Evolutionary conservation across 1,140 invertebrate genomes (phyloP).

Genomic region (Drosophila aff.): DNA sequence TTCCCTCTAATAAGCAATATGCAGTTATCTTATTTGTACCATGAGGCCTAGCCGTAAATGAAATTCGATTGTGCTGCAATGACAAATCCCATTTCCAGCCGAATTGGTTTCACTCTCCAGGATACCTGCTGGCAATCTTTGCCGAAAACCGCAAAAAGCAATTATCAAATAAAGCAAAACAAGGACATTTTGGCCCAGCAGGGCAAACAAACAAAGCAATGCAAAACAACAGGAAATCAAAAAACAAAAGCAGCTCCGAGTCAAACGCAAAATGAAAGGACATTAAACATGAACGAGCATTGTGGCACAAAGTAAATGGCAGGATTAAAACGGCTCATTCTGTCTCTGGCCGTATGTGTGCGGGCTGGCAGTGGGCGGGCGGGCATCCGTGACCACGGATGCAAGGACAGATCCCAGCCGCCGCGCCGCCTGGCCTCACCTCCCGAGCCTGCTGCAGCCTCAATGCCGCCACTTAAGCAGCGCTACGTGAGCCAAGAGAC

Average conservation of each 20-base stretch:
- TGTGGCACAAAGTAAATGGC: constrained; percentile 48
- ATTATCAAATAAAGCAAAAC: constrained; percentile 56
- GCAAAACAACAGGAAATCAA: constrained; percentile 40
- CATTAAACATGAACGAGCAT: constrained; percentile 54
- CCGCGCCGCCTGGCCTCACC: background rate
- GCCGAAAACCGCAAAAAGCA: constrained; percentile 53
- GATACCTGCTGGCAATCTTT: constrained; percentile 1
- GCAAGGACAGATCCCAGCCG: constrained; percentile 2
- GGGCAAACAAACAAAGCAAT: constrained; percentile 32
- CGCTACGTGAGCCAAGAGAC: constrained; percentile 67
- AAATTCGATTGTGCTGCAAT: background rate
- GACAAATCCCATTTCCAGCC: background rate
- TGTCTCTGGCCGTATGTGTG: constrained; percentile 30
- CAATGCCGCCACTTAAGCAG: constrained; percentile 75
- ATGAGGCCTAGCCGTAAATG: background rate
- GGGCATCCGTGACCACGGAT: constrained; percentile 20
- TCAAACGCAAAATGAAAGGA: constrained; percentile 57
- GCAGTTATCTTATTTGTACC: background rate
- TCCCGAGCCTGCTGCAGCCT: constrained; percentile 37
- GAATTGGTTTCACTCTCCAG: background rate
- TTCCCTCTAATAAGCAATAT: too few relatives aligned
- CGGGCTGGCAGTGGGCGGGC: background rate
- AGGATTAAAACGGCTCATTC: constrained; percentile 51
- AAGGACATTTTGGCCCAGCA: constrained; percentile 27
- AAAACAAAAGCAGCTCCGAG: constrained; percentile 53